A percentile compares a stretch with the other conserved stretches of the same genome.
These are phyloP conservation scores for Mythimna impura DNA, from an alignment of 2,888 invertebrate genomes.

Conservation along the genomic window DNA sequence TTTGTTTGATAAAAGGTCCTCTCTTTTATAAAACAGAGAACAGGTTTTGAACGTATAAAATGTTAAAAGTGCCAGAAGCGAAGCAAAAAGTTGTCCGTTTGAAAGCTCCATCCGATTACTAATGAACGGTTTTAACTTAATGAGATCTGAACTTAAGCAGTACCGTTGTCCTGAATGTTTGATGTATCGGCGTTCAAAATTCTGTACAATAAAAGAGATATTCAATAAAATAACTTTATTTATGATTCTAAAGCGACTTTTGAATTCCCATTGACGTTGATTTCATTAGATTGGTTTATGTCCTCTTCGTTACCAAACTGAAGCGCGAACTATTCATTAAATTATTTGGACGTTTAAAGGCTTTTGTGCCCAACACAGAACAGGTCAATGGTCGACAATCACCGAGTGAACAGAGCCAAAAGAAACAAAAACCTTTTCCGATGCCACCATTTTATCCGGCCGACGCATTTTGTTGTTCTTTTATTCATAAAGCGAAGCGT, in stretches of 20 bases:
- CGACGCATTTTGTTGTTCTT: conserved; percentile 28
- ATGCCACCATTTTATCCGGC: conserved; percentile 9
- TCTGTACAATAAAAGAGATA: neutral
- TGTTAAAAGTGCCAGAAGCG: conserved; percentile 9
- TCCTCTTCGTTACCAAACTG: neutral
- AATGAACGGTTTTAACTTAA: conserved; percentile 45
- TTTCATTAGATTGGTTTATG: neutral
- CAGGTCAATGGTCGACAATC: neutral
- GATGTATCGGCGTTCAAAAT: conserved; percentile 1
- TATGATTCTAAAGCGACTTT: neutral
- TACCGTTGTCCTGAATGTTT: conserved; percentile 5
- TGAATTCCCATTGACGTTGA: neutral
- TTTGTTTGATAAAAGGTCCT: conserved; percentile 22
- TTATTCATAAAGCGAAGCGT: conserved; percentile 30
- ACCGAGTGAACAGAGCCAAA: conserved; percentile 9
- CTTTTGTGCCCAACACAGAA: neutral
- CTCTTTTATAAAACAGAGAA: conserved; percentile 24
- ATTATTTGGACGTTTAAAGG: neutral
- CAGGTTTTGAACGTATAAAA: conserved; percentile 36
- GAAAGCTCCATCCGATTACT: conserved; percentile 34
- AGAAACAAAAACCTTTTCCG: conserved; percentile 27
- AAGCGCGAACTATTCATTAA: neutral
- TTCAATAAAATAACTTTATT: neutral
- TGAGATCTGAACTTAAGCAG: conserved; percentile 19
- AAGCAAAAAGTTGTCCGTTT: conserved; percentile 38